Evolutionary conservation across 1,140 invertebrate species (phyloP).

Genomic region (Diprion similis): DNA sequence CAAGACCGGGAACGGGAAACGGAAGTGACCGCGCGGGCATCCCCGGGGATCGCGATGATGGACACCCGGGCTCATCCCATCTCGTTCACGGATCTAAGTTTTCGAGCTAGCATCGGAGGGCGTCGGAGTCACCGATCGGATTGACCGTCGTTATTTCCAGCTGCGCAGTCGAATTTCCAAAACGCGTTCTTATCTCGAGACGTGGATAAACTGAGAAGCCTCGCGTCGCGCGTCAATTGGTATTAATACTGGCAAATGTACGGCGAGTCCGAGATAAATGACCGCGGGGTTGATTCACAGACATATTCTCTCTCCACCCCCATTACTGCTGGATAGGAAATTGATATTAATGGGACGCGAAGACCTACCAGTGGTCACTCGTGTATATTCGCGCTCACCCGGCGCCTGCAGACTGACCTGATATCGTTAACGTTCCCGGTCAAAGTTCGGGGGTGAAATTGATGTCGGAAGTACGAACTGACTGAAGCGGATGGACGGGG

Average conservation of each 20-base stretch:
- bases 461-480: background rate
- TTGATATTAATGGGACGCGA: slow-evolving; percentile 51
- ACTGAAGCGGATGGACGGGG: background rate
- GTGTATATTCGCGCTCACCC: slow-evolving; percentile 2
- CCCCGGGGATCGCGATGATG: slow-evolving; percentile 36
- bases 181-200: too few relatives aligned
- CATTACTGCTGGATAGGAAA: slow-evolving; percentile 50
- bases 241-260: slow-evolving; percentile 46
- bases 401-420: background rate
- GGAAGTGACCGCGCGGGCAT: slow-evolving; percentile 52
- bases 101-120: background rate
- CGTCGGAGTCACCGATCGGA: too few relatives aligned
- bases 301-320: slow-evolving; percentile 29
- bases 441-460: slow-evolving; percentile 4
- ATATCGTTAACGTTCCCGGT: slow-evolving; percentile 1
- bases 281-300: slow-evolving; percentile 35
- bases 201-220: too few relatives aligned
- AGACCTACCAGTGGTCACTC: slow-evolving; percentile 4
- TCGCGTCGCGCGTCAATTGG: slow-evolving; percentile 35
- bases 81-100: background rate
- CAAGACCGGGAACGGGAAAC: slow-evolving; percentile 36
- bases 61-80: slow-evolving; percentile 21
- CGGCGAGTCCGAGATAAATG: slow-evolving; percentile 49
- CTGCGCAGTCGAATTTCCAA: too few relatives aligned
- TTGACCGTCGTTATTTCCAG: too few relatives aligned